Base-by-base conservation (phyloP, 1,140 invertebrate genomes). In the Heliconius hermathena region DNA sequence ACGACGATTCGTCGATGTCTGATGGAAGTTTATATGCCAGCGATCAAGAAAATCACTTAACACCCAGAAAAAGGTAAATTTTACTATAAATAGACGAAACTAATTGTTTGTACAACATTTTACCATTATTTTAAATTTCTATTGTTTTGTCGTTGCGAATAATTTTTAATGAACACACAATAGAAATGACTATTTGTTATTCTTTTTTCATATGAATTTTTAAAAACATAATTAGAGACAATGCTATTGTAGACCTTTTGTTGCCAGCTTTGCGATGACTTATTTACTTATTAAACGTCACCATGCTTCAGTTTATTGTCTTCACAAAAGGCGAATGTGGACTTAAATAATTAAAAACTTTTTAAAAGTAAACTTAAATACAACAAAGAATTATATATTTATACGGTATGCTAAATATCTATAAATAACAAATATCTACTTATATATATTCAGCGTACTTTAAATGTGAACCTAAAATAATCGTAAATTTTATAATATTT, bases 1-100 rank as follows among this genome's bases (percentile, higher is more conserved):
- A 93, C 76, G 93, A 94, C 78, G 93, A 94, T 71, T 94, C 92
- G 0, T 94, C 93, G 0, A 90, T 92, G 89, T 94, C 93, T 70
- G 93, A 94, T 78, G 90, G 93, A 52, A 94, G 93, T 66, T 81
- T 94, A 11, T 94, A 94, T 74, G 93, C 92, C 0, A 94, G 93
- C 83, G 93, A 94, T 76, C 91, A 94, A 76, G 93, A 94, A 84
- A 94, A 94, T 80, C 89, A 85, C n/a, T 93, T 92, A 0, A 88
- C 85, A 0, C 93, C 93, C 0, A 88, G 88, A 73, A 91, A 89
- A 89, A 88, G 91, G 92, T 94, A 80, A 41, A 52, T 33, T 60
- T 41, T 49, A 38, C n/a, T 4, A 11, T 13, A 66, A 29, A 66
- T 4, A 66, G 22, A 66, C 9, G 22, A 66, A 26, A 66, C n/a